Percentiles rank a stretch among this genome's conserved stretches.
Conservation (phyloP, 2,797 vertebrate genomes). For the Tarsius wallacei region DNA sequence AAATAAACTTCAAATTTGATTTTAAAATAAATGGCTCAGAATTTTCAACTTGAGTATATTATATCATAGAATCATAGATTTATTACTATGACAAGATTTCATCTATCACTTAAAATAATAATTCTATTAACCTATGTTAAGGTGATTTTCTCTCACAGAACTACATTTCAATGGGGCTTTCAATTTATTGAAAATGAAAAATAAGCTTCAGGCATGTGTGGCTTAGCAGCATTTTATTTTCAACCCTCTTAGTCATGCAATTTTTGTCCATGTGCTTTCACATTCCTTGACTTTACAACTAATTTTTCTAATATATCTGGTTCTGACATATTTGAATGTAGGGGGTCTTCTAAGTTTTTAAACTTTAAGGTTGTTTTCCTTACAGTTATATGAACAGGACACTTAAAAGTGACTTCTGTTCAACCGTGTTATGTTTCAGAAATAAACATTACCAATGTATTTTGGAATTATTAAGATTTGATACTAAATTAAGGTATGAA, state of each 20-base stretch:
- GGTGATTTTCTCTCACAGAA: constrained; percentile 19
- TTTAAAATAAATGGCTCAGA: constrained; percentile 56
- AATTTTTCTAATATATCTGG: constrained; percentile 19
- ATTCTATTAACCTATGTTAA: background rate
- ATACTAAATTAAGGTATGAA: background rate
- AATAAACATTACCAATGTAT: background rate
- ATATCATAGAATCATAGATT: constrained; percentile 17
- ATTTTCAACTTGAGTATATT: constrained; percentile 46
- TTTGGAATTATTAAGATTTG: background rate
- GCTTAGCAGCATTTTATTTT: constrained; percentile 42
- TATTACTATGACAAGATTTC: constrained; percentile 40
- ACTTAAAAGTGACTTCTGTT: constrained; percentile 36
- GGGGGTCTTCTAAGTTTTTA: background rate
- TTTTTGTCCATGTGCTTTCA: background rate
- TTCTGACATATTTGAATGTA: background rate
- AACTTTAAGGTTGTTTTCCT: background rate
- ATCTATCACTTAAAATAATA: constrained; percentile 61
- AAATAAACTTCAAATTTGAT: constrained; percentile 74
- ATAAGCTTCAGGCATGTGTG: background rate
- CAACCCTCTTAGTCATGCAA: background rate
- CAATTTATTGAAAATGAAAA: constrained; percentile 61
- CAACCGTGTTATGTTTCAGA: background rate
- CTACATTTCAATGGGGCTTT: constrained; percentile 57
- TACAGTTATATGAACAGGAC: background rate
- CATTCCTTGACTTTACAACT: background rate